Conservation (phyloP, 2,113 vertebrate genomes). For the Alligator mississippiensis region DNA sequence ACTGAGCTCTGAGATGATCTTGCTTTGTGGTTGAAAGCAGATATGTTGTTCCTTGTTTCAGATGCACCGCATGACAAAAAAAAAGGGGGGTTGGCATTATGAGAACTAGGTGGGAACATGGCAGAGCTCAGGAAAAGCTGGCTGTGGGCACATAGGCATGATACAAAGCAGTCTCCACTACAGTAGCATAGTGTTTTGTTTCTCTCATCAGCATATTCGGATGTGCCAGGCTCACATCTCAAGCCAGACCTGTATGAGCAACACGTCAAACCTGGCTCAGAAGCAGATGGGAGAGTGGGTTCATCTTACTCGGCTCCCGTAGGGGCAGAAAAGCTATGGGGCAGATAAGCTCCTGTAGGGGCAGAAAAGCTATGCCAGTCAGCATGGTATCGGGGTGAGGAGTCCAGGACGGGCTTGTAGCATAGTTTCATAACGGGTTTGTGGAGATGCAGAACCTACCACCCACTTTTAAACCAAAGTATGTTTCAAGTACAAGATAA, state of each 20-base stretch:
- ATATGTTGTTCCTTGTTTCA: not conserved
- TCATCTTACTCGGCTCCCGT: not conserved
- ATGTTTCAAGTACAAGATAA: conserved; percentile 31
- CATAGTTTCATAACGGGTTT: not conserved
- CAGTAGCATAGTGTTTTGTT: conserved; percentile 7
- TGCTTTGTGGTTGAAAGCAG: conserved; percentile 28
- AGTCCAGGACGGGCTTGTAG: not conserved
- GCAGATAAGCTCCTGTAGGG: too few relatives aligned
- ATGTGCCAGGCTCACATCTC: not conserved
- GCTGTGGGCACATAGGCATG: conserved; percentile 45
- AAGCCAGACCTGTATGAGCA: not conserved
- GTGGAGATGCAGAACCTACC: conserved; percentile 3
- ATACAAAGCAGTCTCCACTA: not conserved
- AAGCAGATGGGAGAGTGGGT: not conserved
- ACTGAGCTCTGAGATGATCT: conserved; percentile 1
- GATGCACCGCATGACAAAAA: conserved; percentile 15
- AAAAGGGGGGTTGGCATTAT: conserved; percentile 11
- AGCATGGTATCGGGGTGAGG: not conserved
- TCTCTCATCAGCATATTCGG: accelerated
- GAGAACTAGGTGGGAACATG: conserved; percentile 9
- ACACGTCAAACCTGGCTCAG: not conserved
- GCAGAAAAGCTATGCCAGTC: not conserved
- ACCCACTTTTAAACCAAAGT: not conserved
- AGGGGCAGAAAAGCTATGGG: not conserved
- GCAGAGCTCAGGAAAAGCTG: not conserved